Percentiles rank a stretch among this genome's conserved stretches.
These are phyloP conservation scores for Centruroides sculpturatus DNA, from an alignment of 1,140 invertebrate species.

Conservation along the genomic window DNA sequence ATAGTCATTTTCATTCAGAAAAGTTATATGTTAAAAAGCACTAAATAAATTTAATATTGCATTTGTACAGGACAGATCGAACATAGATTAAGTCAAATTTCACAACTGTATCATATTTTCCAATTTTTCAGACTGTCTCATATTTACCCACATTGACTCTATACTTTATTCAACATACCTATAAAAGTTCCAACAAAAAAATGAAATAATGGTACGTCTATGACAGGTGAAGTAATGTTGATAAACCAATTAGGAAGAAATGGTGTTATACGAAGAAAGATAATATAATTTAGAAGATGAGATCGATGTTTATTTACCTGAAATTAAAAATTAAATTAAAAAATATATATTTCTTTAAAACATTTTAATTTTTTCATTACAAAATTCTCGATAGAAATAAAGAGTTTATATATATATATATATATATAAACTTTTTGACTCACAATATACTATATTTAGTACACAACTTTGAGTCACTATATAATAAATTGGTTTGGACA, in stretches of 20 bases:
- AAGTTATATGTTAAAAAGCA: too few species aligned
- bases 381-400: neutral
- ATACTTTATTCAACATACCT: conserved; percentile 20
- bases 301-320: conserved; percentile 66
- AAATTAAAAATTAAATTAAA: conserved; percentile 7
- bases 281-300: conserved; percentile 88
- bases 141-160: too few species aligned
- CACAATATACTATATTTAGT: too few species aligned
- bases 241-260: conserved; percentile 99
- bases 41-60: too few species aligned
- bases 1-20: too few species aligned
- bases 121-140: too few species aligned
- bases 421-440: neutral
- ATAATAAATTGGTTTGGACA: too few species aligned
- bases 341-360: neutral
- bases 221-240: conserved; percentile 89
- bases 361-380: neutral
- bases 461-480: too few species aligned
- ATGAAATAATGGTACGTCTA: conserved; percentile 80
- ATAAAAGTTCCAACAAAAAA: conserved; percentile 87
- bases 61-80: too few species aligned
- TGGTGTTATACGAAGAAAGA: conserved; percentile 94
- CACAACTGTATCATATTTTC: too few species aligned
- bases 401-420: neutral
- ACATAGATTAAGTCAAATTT: too few species aligned